phyloP scores from a whole-genome alignment of 2,113 vertebrate species.

The Turdus rufiventris region DNA sequence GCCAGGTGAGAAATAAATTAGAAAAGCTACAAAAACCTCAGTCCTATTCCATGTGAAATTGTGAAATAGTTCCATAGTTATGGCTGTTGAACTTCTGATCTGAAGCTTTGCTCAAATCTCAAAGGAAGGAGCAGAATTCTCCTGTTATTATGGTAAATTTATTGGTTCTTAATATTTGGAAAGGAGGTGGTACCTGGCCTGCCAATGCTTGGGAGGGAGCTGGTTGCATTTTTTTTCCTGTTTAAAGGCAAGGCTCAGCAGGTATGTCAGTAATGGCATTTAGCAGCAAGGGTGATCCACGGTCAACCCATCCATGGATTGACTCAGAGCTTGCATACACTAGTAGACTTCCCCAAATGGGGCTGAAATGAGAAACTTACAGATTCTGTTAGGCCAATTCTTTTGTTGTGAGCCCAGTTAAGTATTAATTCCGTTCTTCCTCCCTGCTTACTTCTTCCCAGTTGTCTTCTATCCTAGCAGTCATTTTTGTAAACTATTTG shows the following conservation, averaged over 20 bases:
- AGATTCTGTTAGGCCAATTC: background rate
- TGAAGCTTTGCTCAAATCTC: background rate
- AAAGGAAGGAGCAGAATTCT: background rate
- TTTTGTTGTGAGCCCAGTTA: background rate
- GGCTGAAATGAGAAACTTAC: background rate
- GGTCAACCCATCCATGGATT: background rate
- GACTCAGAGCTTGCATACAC: fast-evolving
- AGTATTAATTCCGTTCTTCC: background rate
- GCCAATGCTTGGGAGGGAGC: background rate
- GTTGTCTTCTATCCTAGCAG: background rate
- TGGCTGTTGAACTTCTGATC: background rate
- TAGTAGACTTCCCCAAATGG: background rate
- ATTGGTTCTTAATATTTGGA: background rate
- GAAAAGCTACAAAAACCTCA: background rate
- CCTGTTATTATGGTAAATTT: background rate
- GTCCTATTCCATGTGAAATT: background rate
- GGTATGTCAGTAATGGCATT: background rate
- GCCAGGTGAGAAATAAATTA: conserved; percentile 82
- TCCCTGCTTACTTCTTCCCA: background rate
- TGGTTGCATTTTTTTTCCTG: background rate
- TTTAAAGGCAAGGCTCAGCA: background rate
- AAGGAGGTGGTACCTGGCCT: background rate
- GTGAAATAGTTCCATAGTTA: background rate
- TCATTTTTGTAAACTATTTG: background rate
- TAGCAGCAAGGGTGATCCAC: background rate